phyloP scores from a whole-genome alignment of 2,797 vertebrate species.

The Decapterus maruadsi region DNA sequence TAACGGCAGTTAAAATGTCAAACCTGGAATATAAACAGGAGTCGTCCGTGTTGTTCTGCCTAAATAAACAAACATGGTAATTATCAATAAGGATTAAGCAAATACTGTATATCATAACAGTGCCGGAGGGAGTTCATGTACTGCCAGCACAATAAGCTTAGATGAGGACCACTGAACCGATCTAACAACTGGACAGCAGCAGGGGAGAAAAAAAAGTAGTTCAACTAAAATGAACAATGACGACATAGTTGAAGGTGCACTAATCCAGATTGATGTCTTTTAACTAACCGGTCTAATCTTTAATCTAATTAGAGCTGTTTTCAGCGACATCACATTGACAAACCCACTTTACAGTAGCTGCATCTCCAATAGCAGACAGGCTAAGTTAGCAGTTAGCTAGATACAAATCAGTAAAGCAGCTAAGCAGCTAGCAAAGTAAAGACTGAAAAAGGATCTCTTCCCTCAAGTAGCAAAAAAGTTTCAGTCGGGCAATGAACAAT shows the following conservation, averaged over 20 bases:
- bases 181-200: constrained; percentile 7
- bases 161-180: constrained; percentile 13
- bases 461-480: too few species aligned
- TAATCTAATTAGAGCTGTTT: too few species aligned
- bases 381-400: too few species aligned
- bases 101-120: background rate
- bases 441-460: too few species aligned
- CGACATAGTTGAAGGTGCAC: background rate
- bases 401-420: too few species aligned
- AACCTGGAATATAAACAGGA: constrained; percentile 23
- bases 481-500: too few species aligned
- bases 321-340: too few species aligned
- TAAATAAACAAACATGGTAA: constrained; percentile 39
- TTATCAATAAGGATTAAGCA: constrained; percentile 21
- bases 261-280: background rate
- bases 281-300: background rate
- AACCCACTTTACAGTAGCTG: too few species aligned
- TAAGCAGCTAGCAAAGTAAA: too few species aligned
- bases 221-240: constrained; percentile 14
- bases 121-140: constrained; percentile 1
- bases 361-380: too few species aligned
- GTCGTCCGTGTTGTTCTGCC: background rate
- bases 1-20: constrained; percentile 41
- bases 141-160: constrained; percentile 2
- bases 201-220: background rate